These are phyloP conservation scores for Smutsia gigantea DNA, from an alignment of 2,797 vertebrate genomes.

Conservation along the genomic window DNA sequence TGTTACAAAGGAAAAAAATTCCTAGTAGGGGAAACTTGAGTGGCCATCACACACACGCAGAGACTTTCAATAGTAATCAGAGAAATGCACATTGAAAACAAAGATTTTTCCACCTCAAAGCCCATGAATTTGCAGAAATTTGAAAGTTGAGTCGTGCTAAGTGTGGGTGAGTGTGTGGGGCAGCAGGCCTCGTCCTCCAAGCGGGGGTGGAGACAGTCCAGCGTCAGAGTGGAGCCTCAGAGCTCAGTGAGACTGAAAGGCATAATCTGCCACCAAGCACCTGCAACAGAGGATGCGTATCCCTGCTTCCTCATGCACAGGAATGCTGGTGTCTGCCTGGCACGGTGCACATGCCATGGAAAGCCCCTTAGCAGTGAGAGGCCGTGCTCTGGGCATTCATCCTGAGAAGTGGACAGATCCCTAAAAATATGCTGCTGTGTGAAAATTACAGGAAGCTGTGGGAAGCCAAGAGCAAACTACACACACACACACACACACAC, in stretches of 20 bases:
- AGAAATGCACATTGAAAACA: background rate
- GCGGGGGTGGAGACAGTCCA: fast-evolving
- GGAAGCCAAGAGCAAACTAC: too few relatives aligned
- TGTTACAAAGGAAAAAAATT: fast-evolving
- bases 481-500: background rate
- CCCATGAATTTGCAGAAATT: background rate
- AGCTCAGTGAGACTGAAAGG: background rate
- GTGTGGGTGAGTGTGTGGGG: too few relatives aligned
- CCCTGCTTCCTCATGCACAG: background rate
- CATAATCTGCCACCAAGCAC: too few relatives aligned
- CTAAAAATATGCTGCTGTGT: fast-evolving
- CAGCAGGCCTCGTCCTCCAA: background rate
- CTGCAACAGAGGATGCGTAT: too few relatives aligned
- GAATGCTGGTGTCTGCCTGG: fast-evolving
- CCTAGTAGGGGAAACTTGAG: fast-evolving
- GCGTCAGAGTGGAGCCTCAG: background rate
- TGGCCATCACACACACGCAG: fast-evolving
- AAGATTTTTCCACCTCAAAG: background rate
- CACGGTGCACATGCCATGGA: fast-evolving
- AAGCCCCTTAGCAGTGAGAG: background rate
- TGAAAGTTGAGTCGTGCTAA: background rate
- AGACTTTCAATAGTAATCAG: fast-evolving
- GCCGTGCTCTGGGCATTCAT: fast-evolving
- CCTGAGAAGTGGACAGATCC: fast-evolving
- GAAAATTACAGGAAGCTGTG: fast-evolving